Conservation (phyloP, 2,888 invertebrate genomes). For the Rhagonycha fulva region DNA sequence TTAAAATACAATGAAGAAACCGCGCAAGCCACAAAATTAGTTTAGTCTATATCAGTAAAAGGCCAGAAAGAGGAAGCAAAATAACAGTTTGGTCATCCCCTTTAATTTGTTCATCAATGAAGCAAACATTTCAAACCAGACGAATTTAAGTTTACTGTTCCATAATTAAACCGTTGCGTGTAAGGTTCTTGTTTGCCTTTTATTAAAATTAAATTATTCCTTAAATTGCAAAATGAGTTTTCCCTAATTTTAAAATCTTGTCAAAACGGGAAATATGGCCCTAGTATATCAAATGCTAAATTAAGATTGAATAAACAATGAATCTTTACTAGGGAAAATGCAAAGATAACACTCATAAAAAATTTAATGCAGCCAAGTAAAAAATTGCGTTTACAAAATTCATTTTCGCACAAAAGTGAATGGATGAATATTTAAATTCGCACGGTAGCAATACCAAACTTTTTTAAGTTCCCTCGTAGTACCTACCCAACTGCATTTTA, state of each 20-base stretch:
- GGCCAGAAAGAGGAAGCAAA: background rate
- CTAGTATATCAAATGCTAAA: background rate
- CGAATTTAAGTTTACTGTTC: slow-evolving; percentile 1
- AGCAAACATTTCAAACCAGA: background rate
- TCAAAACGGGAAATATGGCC: background rate
- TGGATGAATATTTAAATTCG: background rate
- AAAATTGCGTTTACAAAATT: slow-evolving; percentile 3
- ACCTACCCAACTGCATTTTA: background rate
- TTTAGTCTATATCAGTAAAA: slow-evolving; percentile 1
- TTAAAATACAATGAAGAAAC: slow-evolving; percentile 1
- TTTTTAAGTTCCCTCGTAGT: background rate
- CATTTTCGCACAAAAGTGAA: background rate
- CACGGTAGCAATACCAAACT: background rate
- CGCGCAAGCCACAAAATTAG: slow-evolving; percentile 1
- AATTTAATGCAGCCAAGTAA: slow-evolving; percentile 1
- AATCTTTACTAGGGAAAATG: background rate
- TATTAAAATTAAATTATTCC: background rate
- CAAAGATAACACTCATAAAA: slow-evolving; percentile 3
- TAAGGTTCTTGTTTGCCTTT: background rate
- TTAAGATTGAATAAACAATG: background rate
- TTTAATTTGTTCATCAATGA: slow-evolving; percentile 3
- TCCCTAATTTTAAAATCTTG: background rate
- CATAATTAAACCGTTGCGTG: background rate
- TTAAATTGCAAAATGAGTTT: background rate
- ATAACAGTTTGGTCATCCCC: slow-evolving; percentile 2